Base-by-base conservation (phyloP, 2,113 vertebrate genomes). In the Syngnathus floridae region DNA sequence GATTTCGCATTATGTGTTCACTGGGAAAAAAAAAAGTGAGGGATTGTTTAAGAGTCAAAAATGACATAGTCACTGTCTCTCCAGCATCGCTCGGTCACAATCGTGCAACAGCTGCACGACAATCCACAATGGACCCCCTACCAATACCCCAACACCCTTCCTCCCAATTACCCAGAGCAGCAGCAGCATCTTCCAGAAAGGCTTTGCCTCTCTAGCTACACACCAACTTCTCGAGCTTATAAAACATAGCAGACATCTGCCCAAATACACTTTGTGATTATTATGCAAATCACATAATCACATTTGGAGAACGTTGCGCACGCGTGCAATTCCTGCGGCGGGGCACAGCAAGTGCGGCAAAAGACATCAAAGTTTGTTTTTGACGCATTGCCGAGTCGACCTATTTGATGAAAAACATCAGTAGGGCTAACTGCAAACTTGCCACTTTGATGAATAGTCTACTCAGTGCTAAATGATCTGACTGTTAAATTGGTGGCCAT, bases 241-340 rank as follows among this genome's bases (percentile, higher is more conserved):
- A 84, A 83, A 82, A 73, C 83, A 82, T 86, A 87, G 90, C 77
- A 90, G 92, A 94, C 94, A 95, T 92, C 93, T 93, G 94, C 92
- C 87, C 78, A 89, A 84, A 84, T 77, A 5, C 11, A 71, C 74
- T 78, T 90, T 80, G 74, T 86, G 82, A 94, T 94, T 92, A 89
- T 91, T 87, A 95, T 95, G 93, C 93, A 92, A 93, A 94, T 93
- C 87, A 90, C 86, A 87, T 88, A 93, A 94, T 93, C 87, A 90
- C 86, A 86, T 88, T 72, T 79, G 57, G 75, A 51, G 78, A 65
- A 45, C 75, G 70, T 64, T 70, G 71, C 62, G 73, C 80, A 65
- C 59, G 49, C 70, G 57, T 67, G 64, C 51, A 64, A 66, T 75
- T 61, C 79, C 65, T n/a, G 69, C 75, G 72, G 26, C 26, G 26